A percentile compares a stretch with the other conserved stretches of the same genome.
These are phyloP conservation scores for Linnaemya tessellans DNA, from an alignment of 2,888 invertebrate genomes.

Conservation along the genomic window DNA sequence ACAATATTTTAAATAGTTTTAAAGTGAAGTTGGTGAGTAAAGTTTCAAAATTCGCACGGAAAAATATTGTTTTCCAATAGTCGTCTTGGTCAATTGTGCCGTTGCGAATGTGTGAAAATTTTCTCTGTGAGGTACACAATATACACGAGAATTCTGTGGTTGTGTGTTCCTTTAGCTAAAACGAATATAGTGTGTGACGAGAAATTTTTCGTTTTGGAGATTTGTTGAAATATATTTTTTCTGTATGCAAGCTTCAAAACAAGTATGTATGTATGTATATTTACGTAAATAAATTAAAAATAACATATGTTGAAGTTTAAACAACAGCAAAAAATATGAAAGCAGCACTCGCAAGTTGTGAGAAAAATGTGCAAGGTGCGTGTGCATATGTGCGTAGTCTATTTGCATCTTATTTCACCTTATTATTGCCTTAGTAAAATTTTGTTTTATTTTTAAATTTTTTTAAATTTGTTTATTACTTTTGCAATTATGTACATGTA, in stretches of 20 bases:
- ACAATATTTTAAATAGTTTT: constrained; percentile 46
- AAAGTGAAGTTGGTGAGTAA: constrained; percentile 66
- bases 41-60: constrained; percentile 28
- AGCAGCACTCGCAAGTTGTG: background rate
- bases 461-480: constrained; percentile 46
- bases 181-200: constrained; percentile 10
- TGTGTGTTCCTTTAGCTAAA: constrained; percentile 32
- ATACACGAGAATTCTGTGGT: constrained; percentile 58
- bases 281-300: constrained; percentile 14
- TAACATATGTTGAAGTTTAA: constrained; percentile 22
- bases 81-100: constrained; percentile 52
- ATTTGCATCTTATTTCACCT: background rate
- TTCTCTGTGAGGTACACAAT: constrained; percentile 56
- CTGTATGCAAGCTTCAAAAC: background rate
- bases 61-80: constrained; percentile 44
- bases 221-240: constrained; percentile 3
- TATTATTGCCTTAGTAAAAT: background rate
- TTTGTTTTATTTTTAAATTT: background rate
- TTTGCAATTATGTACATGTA: constrained; percentile 9
- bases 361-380: constrained; percentile 12
- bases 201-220: constrained; percentile 9
- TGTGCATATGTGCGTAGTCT: background rate
- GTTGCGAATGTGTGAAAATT: constrained; percentile 62
- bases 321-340: background rate
- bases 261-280: background rate